A percentile compares a stretch with the other conserved stretches of the same genome.
Conservation (phyloP, 2,113 vertebrate species). For the Dipodomys ordii region DNA sequence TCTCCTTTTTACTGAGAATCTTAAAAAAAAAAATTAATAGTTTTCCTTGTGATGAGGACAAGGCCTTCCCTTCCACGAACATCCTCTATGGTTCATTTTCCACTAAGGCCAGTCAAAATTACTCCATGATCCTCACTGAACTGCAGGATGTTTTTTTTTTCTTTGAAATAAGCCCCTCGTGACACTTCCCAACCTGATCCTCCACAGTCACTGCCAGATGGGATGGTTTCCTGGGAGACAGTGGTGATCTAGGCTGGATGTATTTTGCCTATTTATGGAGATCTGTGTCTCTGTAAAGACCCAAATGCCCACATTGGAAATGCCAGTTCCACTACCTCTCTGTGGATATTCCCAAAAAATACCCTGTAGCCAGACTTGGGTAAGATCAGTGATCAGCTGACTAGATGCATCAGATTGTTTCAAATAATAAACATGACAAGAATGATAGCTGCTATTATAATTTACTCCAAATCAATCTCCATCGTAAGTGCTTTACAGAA, state of each 20-base stretch:
- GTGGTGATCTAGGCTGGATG: background rate
- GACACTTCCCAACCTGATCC: background rate
- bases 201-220: background rate
- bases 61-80: background rate
- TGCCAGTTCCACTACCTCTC: background rate
- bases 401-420: background rate
- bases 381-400: background rate
- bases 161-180: background rate
- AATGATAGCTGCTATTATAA: background rate
- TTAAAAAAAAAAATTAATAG: constrained; percentile 8
- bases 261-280: constrained; percentile 15
- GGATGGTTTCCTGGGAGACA: constrained; percentile 39
- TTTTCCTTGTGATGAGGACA: background rate
- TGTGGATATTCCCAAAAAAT: background rate
- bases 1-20: background rate
- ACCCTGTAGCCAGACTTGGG: background rate
- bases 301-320: background rate
- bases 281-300: background rate
- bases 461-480: background rate
- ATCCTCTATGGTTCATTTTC: constrained; percentile 42
- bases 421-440: constrained; percentile 10
- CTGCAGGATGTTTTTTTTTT: background rate
- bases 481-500: background rate
- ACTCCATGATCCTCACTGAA: background rate
- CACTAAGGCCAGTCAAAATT: constrained; percentile 2